Percentiles rank a stretch among this genome's conserved stretches.
Evolutionary conservation across 2,113 vertebrate species (phyloP).

Genomic region (Raphicerus campestris): DNA sequence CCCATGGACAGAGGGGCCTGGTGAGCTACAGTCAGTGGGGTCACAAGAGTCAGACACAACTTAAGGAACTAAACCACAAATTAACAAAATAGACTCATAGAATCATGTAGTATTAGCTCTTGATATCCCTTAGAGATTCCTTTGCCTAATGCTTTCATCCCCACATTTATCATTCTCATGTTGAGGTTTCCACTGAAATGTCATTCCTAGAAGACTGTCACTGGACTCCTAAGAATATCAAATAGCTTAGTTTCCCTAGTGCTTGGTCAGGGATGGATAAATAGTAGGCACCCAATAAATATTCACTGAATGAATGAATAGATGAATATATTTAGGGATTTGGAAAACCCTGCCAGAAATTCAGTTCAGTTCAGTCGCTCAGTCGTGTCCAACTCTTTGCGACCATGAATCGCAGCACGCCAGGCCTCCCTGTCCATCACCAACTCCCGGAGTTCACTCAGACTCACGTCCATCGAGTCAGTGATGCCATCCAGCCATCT

Average conservation of each 20-base stretch:
- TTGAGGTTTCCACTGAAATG: neutral
- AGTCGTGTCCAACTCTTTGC: no score
- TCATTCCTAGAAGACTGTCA: neutral
- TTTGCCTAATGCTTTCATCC: neutral
- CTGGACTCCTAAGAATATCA: neutral
- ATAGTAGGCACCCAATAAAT: neutral
- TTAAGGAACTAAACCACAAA: neutral
- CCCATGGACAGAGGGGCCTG: neutral
- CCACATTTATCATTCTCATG: neutral
- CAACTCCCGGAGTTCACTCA: no score
- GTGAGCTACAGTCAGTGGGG: neutral
- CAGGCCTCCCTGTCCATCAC: no score
- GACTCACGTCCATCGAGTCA: no score
- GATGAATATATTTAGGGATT: slow-evolving; percentile 10
- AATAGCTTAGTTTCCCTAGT: neutral
- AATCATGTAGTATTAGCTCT: neutral
- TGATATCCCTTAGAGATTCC: neutral
- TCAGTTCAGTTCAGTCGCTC: neutral
- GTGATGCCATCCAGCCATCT: no score
- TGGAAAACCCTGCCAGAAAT: neutral
- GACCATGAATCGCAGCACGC: no score
- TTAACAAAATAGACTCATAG: slow-evolving; percentile 7
- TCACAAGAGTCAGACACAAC: neutral
- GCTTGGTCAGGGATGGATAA: neutral
- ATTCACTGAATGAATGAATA: neutral